Base-by-base conservation (phyloP, 1,140 invertebrate species). In the Cherax destructor region DNA sequence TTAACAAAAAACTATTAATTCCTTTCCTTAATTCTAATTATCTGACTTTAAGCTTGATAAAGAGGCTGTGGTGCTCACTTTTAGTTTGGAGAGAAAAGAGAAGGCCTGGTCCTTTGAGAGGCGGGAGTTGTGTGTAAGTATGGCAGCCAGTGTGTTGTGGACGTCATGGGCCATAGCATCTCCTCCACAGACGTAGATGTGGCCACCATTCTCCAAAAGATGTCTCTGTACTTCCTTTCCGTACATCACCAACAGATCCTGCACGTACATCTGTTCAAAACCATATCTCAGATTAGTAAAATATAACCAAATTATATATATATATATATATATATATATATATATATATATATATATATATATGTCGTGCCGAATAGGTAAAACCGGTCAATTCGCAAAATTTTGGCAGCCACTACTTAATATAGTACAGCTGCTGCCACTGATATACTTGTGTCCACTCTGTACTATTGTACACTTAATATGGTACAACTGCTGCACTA, bases 81-180 rank as follows among this genome's bases (percentile, higher is more conserved):
- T 72, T 0, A 85, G 61, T 10, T 69, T 72, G 18, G 61, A 47
- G 21, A 85, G 61, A 13, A 85, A 30, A n/a, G 98, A 97, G 91
- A 96, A 95, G 61, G 98, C 97, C 93, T 97, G 96, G 91, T 96
- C 96, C 94, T 97, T 97, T 93, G 99, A 97, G 11, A 83, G 21
- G 56, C 65, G 30, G 16, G 59, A 59, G n/a, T 85, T n/a, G 4
- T 85, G 30, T 50, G 47, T 30, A 3, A 85, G 7, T 59, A 85
- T 85, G 61, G 41, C 96, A 94, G 97, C 97, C 79, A 99, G 95
- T 65, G 98, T 99, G 94, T 98, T 97, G 94, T 98, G 98, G 16
- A 99, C 99, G 94, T 99, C 97, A 94, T 99, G 97, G 4, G 99
- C 99, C 99, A 99, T 99, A 92, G 98, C 99, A 93, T 98, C 98